phyloP scores from a whole-genome alignment of 1,140 invertebrate genomes.

The Pollicipes pollicipes region DNA sequence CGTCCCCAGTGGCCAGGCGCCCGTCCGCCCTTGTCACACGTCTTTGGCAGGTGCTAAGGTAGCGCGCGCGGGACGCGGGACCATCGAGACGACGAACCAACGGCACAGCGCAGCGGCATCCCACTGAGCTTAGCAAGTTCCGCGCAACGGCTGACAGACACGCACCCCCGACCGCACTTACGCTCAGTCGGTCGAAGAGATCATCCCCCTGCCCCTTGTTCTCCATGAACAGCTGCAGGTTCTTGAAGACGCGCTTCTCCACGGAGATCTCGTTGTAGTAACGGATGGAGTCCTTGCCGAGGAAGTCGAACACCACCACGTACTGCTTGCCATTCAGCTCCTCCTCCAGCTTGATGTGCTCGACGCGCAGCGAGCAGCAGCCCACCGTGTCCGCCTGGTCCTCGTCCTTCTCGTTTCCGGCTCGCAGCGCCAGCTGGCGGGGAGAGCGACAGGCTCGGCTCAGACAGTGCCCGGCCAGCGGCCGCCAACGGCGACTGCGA shows the following conservation, averaged over 20 bases:
- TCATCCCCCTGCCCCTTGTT: conserved; percentile 91
- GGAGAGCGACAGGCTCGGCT: too few species aligned
- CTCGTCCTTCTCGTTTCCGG: conserved; percentile 99
- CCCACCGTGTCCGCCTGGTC: conserved; percentile 98
- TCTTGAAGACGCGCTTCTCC: conserved; percentile 96
- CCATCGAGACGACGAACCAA: too few species aligned
- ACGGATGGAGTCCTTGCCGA: conserved; percentile 82
- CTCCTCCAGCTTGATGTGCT: conserved; percentile 84
- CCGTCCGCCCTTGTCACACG: too few species aligned
- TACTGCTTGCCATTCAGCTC: conserved; percentile 62
- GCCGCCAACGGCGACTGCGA: too few species aligned
- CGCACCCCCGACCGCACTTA: too few species aligned
- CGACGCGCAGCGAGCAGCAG: conserved; percentile 95
- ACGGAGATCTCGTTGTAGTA: conserved; percentile 96
- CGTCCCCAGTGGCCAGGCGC: too few species aligned
- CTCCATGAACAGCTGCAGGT: conserved; percentile 92
- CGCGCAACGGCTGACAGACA: too few species aligned
- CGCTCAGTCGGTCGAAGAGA: conserved; percentile 92
- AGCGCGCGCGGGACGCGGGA: too few species aligned
- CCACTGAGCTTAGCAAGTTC: too few species aligned
- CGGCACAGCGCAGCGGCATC: too few species aligned
- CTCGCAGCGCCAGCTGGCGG: conserved; percentile 78
- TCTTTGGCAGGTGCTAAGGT: too few species aligned
- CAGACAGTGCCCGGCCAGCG: too few species aligned
- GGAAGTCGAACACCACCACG: conserved; percentile 97